Conservation (phyloP, 2,113 vertebrate genomes). For the Heliornis fulica region DNA sequence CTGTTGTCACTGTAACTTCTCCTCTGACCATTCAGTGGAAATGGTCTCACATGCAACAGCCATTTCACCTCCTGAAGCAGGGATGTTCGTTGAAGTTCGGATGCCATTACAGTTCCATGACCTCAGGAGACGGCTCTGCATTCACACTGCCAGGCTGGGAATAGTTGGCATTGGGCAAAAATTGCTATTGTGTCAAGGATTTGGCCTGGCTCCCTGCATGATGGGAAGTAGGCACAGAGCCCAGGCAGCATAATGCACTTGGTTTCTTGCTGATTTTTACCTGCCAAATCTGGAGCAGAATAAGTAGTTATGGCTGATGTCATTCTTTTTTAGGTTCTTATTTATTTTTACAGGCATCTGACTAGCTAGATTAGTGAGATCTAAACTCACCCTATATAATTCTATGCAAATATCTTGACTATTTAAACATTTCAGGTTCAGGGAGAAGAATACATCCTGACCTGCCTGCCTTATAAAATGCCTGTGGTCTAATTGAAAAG, state of each 20-base stretch:
- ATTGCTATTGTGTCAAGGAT: constrained; percentile 63
- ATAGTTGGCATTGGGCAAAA: constrained; percentile 60
- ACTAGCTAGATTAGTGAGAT: background rate
- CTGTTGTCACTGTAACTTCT: background rate
- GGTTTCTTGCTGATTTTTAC: constrained; percentile 57
- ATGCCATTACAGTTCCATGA: constrained; percentile 45
- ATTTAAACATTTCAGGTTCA: background rate
- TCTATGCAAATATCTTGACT: background rate
- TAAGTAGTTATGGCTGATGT: constrained; percentile 45
- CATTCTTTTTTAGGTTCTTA: constrained; percentile 30
- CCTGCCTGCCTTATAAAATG: constrained; percentile 13
- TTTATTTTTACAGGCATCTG: constrained; percentile 37
- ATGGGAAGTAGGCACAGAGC: constrained; percentile 56
- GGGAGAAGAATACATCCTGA: background rate
- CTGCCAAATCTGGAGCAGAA: constrained; percentile 55
- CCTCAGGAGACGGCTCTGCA: constrained; percentile 9
- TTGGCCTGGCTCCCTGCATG: constrained; percentile 47
- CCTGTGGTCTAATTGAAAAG: constrained; percentile 38
- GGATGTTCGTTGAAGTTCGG: background rate
- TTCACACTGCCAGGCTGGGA: constrained; percentile 23
- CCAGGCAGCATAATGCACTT: constrained; percentile 43
- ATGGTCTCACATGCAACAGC: background rate
- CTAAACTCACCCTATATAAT: background rate
- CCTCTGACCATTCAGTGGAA: background rate
- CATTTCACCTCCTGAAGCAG: background rate